phyloP scores from a whole-genome alignment of 2,888 invertebrate species.

The Microdon myrmicae region DNA sequence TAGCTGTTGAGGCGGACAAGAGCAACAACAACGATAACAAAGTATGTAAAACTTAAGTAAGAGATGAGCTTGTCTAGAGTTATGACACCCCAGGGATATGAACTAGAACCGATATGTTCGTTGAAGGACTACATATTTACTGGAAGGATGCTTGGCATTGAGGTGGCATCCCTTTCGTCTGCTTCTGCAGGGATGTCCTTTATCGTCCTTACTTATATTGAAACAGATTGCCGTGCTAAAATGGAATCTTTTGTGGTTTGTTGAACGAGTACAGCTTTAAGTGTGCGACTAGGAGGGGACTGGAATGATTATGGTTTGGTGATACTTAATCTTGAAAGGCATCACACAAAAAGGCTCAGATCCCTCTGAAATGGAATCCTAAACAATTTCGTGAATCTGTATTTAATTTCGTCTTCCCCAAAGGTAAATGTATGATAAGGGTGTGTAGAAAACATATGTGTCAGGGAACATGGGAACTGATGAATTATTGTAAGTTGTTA shows the following conservation, averaged over 20 bases:
- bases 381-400: conserved; percentile 38
- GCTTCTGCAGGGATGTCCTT: conserved; percentile 54
- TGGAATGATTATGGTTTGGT: conserved; percentile 9
- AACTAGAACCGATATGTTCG: conserved; percentile 51
- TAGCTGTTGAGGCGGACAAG: not conserved
- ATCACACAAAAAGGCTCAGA: not conserved
- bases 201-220: conserved; percentile 62
- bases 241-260: conserved; percentile 39
- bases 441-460: no score
- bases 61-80: conserved; percentile 68
- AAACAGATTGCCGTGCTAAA: conserved; percentile 64
- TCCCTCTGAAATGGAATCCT: conserved; percentile 12
- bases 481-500: no score
- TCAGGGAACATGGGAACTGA: no score
- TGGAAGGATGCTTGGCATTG: conserved; percentile 18
- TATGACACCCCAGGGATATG: conserved; percentile 66
- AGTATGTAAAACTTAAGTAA: conserved; percentile 68
- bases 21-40: conserved; percentile 56
- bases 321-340: conserved; percentile 1
- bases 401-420: conserved; percentile 28
- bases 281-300: conserved; percentile 18
- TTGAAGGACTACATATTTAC: conserved; percentile 42
- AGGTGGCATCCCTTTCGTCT: conserved; percentile 42
- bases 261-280: conserved; percentile 31
- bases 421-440: conserved; percentile 12